These are phyloP conservation scores for Pedionomus torquatus DNA, from an alignment of 2,113 vertebrate species.

Conservation along the genomic window DNA sequence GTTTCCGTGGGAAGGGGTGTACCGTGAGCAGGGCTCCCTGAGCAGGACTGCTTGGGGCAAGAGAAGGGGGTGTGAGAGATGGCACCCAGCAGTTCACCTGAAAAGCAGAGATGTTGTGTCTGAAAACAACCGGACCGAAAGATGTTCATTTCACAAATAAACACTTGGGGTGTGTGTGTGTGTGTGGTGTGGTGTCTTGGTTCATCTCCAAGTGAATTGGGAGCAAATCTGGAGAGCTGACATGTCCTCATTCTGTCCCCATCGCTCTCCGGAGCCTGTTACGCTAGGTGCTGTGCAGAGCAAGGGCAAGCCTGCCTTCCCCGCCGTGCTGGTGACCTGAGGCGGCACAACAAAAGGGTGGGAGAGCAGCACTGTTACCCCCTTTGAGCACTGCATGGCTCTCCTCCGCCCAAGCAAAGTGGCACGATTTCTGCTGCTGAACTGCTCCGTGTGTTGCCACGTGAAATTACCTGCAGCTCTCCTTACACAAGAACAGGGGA, in stretches of 20 bases:
- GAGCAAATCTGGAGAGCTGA: background rate
- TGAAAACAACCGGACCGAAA: background rate
- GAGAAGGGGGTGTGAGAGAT: background rate
- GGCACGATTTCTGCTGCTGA: background rate
- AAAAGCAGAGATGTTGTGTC: background rate
- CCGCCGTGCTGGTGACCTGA: accelerated
- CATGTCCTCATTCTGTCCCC: background rate
- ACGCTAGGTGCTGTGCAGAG: accelerated
- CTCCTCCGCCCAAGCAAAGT: background rate
- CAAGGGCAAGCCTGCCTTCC: background rate
- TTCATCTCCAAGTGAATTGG: accelerated
- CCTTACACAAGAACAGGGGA: background rate
- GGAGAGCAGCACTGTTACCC: background rate
- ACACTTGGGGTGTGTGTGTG: background rate
- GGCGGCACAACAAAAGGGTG: accelerated
- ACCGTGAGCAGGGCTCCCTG: accelerated
- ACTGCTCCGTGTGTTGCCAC: background rate
- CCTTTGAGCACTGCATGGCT: background rate
- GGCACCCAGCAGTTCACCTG: background rate
- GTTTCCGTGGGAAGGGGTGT: background rate
- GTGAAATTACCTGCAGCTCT: background rate
- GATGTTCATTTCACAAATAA: background rate
- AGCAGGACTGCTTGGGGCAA: background rate
- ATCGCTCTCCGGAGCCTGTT: background rate
- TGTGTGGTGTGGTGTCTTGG: background rate